These are phyloP conservation scores for Aromia moschata DNA, from an alignment of 2,888 invertebrate genomes.

Conservation along the genomic window DNA sequence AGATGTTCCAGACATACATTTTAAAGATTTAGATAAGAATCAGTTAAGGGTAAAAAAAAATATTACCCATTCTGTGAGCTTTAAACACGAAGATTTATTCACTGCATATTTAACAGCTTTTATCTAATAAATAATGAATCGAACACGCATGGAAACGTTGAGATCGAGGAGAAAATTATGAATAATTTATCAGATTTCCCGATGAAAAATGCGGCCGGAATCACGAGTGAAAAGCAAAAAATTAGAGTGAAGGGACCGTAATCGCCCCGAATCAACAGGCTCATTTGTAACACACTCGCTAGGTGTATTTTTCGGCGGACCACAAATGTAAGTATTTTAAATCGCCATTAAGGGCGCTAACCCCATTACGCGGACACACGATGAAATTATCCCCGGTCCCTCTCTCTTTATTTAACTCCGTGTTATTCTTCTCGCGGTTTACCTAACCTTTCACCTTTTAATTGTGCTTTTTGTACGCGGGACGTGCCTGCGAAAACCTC, in stretches of 20 bases:
- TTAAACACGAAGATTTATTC: no score
- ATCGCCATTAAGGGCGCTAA: constrained; percentile 25
- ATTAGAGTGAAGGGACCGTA: neutral
- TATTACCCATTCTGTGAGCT: no score
- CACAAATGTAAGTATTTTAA: constrained; percentile 25
- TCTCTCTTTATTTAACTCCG: constrained; percentile 29
- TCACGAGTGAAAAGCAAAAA: neutral
- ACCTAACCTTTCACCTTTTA: constrained; percentile 29
- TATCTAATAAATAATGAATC: no score
- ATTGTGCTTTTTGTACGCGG: constrained; percentile 20
- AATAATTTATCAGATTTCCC: no score
- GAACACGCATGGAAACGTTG: no score
- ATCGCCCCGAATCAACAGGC: constrained; percentile 23
- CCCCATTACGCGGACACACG: constrained; percentile 23
- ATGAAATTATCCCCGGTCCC: constrained; percentile 28
- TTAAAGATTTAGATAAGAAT: no score
- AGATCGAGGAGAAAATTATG: no score
- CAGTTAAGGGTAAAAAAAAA: no score
- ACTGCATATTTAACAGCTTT: no score
- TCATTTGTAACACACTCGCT: constrained; percentile 11
- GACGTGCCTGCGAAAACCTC: constrained; percentile 40
- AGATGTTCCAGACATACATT: no score
- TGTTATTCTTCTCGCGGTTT: constrained; percentile 32
- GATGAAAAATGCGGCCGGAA: no score
- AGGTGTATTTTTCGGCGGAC: constrained; percentile 20